phyloP scores from a whole-genome alignment of 2,888 invertebrate genomes.

The Griposia aprilina region DNA sequence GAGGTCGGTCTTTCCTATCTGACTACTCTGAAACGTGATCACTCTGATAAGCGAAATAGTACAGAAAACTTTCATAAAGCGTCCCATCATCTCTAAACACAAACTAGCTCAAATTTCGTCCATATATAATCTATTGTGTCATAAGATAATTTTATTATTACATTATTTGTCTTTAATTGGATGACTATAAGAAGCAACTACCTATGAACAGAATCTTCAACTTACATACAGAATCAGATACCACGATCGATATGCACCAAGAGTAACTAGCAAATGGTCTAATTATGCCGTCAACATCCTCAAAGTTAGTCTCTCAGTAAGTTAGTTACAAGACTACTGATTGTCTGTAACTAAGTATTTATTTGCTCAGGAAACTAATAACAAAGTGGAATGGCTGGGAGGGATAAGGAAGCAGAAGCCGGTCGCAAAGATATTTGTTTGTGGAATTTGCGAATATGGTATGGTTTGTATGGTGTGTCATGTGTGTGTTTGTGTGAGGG shows the following conservation, averaged over 20 bases:
- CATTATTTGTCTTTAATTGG: not conserved
- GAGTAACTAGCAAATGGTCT: conserved; percentile 54
- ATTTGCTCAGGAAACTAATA: conserved; percentile 69
- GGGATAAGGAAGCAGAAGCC: conserved; percentile 52
- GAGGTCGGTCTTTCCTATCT: not conserved
- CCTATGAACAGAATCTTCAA: not conserved
- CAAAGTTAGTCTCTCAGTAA: conserved; percentile 58
- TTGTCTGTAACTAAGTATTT: conserved; percentile 69
- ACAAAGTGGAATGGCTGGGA: conserved; percentile 61
- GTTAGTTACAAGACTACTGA: conserved; percentile 66
- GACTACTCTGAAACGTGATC: not conserved
- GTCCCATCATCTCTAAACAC: not conserved
- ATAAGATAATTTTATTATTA: not conserved
- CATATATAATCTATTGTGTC: not conserved
- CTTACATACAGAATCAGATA: not conserved
- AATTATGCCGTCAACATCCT: conserved; percentile 64
- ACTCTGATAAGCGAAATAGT: not conserved
- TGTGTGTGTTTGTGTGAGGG: too few relatives aligned
- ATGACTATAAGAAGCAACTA: not conserved
- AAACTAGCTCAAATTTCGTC: not conserved
- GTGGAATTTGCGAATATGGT: conserved; percentile 28
- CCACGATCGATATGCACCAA: conserved; percentile 52
- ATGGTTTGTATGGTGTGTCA: too few relatives aligned
- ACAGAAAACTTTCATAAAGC: too few relatives aligned
- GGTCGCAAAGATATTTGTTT: conserved; percentile 41